A percentile compares a stretch with the other conserved stretches of the same genome.
phyloP scores from a whole-genome alignment of 2,888 invertebrate genomes.

The Cylindroiulus punctatus region DNA sequence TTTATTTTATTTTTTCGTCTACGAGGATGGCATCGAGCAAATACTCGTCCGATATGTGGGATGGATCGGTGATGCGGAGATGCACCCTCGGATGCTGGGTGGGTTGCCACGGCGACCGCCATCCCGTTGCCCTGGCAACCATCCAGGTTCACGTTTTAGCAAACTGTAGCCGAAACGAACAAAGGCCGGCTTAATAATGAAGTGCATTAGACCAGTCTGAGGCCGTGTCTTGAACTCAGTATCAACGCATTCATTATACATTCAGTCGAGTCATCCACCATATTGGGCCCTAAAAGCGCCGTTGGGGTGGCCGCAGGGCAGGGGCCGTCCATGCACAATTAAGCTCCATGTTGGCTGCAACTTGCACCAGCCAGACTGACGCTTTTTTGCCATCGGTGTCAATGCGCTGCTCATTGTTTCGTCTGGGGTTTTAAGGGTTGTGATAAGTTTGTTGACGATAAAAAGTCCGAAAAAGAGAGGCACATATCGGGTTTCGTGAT shows the following conservation, averaged over 20 bases:
- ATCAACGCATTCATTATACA: conserved; percentile 26
- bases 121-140: conserved; percentile 29
- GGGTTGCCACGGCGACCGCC: conserved; percentile 8
- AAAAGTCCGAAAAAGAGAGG: neutral
- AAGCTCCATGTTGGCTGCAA: no score
- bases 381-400: neutral
- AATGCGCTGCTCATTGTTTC: conserved; percentile 3
- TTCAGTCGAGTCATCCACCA: conserved; percentile 6
- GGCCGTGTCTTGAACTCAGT: conserved; percentile 26
- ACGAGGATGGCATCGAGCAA: neutral
- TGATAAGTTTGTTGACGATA: neutral
- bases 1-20: neutral
- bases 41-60: neutral
- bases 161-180: conserved; percentile 33
- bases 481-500: neutral
- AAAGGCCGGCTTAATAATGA: conserved; percentile 42
- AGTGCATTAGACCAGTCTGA: conserved; percentile 42
- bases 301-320: neutral
- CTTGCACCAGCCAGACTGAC: neutral
- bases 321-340: conserved; percentile 5
- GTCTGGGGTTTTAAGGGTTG: conserved; percentile 13
- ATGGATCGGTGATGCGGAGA: conserved; percentile 38
- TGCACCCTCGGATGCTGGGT: conserved; percentile 8
- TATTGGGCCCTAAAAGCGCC: neutral
- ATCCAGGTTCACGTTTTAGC: conserved; percentile 33